Base-by-base conservation (phyloP, 2,888 invertebrate genomes). In the Drosophila prostipennis region DNA sequence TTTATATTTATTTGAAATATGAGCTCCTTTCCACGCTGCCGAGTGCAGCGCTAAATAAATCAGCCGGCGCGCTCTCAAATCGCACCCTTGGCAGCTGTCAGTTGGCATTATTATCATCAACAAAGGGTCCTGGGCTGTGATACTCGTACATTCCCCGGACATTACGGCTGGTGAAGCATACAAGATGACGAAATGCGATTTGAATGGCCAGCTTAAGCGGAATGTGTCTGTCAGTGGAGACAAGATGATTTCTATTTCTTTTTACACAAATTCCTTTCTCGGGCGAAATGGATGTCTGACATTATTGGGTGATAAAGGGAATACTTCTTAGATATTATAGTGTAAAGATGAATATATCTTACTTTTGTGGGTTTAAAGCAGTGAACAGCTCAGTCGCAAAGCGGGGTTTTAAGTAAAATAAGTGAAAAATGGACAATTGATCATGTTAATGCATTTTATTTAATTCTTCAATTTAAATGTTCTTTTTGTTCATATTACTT, bases 1-100 rank as follows among this genome's bases (percentile, higher is more conserved):
- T 61, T 70, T 63, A 55, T 61, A 73, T 75, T 80, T 67, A 68
- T 71, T 60, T 80, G 70, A 85, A 69, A 72, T 79, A 80, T 85
- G 73, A 77, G 67, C 67, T 67, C 52, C 65, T 53, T 70, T 37
- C 53, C 53, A 43, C 36, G 49, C 42, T n/a, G 60, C 52, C 64
- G 39, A 59, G 45, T 43, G 67, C 69, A 60, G 57, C 56, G 16
- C 40, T 42, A 58, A 39, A 79, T 73, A 77, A 79, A 79, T 79
- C 83, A 72, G 51, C 56, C 42, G 45, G 34, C 48, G 53, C 29
- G 43, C 58, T 52, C 37, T 48, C 19, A 53, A 64, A 54, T 60
- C 53, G 49, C 56, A 61, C 54, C 48, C 68, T 29, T 64, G 55
- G 46, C 71, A 76, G 65, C 81, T 72, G 75, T 57, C 84, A 77